Percentiles rank a stretch among this genome's conserved stretches.
Evolutionary conservation across 2,888 invertebrate species (phyloP).

Genomic region (Koerneria pararmatus): DNA sequence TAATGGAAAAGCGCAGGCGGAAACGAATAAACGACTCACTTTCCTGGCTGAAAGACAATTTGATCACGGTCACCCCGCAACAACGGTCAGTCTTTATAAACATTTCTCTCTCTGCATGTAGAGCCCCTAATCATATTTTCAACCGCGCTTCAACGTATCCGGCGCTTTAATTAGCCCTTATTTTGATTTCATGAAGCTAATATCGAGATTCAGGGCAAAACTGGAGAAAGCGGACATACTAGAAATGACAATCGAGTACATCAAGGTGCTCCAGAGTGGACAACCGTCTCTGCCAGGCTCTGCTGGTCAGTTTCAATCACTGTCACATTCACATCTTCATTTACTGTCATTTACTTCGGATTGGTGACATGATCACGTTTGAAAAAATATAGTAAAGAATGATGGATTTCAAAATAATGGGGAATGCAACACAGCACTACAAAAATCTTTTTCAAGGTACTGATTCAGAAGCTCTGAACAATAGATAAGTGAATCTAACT

Average conservation of each 20-base stretch:
- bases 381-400: too few relatives aligned
- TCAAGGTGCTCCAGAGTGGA: slow-evolving; percentile 13
- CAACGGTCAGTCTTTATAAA: slow-evolving; percentile 22
- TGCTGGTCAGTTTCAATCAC: neutral
- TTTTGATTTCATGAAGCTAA: too few relatives aligned
- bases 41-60: slow-evolving; percentile 30
- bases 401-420: too few relatives aligned
- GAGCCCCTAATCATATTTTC: too few relatives aligned
- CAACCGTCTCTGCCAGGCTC: neutral
- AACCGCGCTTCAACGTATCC: too few relatives aligned
- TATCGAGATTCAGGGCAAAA: slow-evolving; percentile 67
- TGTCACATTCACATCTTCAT: neutral
- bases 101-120: neutral
- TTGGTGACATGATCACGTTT: too few relatives aligned
- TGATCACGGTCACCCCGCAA: slow-evolving; percentile 24
- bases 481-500: too few relatives aligned
- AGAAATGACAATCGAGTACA: slow-evolving; percentile 83
- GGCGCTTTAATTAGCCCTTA: too few relatives aligned
- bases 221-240: slow-evolving; percentile 93
- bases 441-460: too few relatives aligned
- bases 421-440: too few relatives aligned
- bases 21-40: slow-evolving; percentile 38
- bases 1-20: slow-evolving; percentile 43
- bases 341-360: too few relatives aligned
- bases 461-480: too few relatives aligned